Evolutionary conservation across 2,888 invertebrate genomes (phyloP), one percentile per base, ranked within the genome.

Genomic region (Selenia dentaria): DNA sequence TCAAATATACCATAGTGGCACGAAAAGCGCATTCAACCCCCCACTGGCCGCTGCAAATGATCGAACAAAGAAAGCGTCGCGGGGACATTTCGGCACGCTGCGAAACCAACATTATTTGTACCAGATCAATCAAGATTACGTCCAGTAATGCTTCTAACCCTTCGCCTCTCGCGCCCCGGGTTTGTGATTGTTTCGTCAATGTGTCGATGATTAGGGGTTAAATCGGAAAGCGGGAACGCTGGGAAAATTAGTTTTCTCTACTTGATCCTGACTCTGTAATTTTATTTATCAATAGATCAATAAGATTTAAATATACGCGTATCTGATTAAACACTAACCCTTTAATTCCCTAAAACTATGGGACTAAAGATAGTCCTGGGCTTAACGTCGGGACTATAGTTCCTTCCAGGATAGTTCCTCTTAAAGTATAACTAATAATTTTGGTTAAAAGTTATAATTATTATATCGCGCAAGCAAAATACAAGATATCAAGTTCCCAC

Each of bases 71-170:
- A 36, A 41, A 22, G 18, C 31, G 20, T 25, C 25, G 29, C 27
- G 53, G 51, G 44, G 45, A 51, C 49, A 36, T 49, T 51, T 34
- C 28, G 35, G 37, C 47, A 31, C 47, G 47, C 37, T 48, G 43
- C 33, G 49, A 32, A 35, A 49, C 77, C 76, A 74, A 74, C 72
- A 73, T 83, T 84, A 84, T 89, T 88, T 84, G 88, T 83, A 75
- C 70, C 73, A 78, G 83, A 89, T 89, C 88, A 82, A 88, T 89
- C 89, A 88, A 89, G 88, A 89, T 88, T 87, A 86, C 73, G 74
- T 74, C 79, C 80, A 70, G 74, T 79, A 81, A 81, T 79, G 68
- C 74, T 57, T 54, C 27, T 72, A 83, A 83, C 86, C 87, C 86
- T 83, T 81, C 67, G 59, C 56, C 63, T 25, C 24, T 38, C 44